Percentiles rank a stretch among this genome's conserved stretches.
These are phyloP conservation scores for Mantis religiosa DNA, from an alignment of 2,888 invertebrate genomes.

Conservation along the genomic window DNA sequence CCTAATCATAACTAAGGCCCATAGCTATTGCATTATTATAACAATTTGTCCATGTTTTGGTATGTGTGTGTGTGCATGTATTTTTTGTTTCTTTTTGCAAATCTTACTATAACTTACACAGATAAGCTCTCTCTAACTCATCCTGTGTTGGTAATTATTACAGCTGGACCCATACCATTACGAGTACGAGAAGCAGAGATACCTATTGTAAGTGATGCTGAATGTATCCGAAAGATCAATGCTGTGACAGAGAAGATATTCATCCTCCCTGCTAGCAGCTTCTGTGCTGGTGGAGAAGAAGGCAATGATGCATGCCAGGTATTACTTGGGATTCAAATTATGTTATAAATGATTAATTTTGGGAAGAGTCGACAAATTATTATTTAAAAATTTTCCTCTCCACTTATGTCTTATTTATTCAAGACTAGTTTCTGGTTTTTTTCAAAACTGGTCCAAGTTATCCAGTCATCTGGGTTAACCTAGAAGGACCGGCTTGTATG, in stretches of 20 bases:
- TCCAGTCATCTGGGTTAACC: no score
- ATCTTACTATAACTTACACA: no score
- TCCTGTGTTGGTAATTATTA: constrained; percentile 24
- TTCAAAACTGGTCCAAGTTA: no score
- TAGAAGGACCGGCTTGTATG: no score
- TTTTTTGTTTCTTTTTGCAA: no score
- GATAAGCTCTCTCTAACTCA: not conserved
- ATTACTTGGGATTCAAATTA: constrained; percentile 29
- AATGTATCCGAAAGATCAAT: constrained; percentile 88
- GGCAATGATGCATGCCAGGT: constrained; percentile 93
- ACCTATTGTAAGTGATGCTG: constrained; percentile 87
- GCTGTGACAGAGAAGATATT: constrained; percentile 93
- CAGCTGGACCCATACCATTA: constrained; percentile 86
- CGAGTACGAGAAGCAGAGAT: constrained; percentile 86
- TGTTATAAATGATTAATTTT: no score
- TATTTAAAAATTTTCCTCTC: no score
- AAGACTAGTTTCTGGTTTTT: no score
- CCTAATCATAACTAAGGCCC: no score
- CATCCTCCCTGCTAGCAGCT: constrained; percentile 87
- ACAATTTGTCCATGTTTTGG: not conserved
- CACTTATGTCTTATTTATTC: no score
- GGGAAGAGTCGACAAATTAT: no score
- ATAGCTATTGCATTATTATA: no score
- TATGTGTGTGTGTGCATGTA: not conserved
- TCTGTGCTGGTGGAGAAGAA: constrained; percentile 90